These are phyloP conservation scores for Vanessa tameamea DNA, from an alignment of 1,140 invertebrate species.

Conservation along the genomic window DNA sequence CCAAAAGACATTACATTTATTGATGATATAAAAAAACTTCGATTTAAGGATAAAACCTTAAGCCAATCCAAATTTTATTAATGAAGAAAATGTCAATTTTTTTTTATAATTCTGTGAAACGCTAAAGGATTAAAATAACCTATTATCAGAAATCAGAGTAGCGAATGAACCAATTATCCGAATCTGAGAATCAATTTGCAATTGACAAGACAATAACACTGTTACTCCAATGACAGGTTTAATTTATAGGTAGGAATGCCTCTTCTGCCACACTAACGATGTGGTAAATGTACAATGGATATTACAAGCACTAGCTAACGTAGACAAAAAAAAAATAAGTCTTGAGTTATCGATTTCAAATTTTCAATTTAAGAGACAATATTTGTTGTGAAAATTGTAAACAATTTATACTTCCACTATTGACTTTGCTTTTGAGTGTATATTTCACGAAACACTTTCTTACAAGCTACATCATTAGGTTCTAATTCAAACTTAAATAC, in stretches of 20 bases:
- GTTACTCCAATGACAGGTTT: neutral
- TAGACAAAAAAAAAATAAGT: neutral
- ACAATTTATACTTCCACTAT: too few relatives aligned
- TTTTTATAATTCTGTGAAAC: neutral
- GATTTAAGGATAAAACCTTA: too few relatives aligned
- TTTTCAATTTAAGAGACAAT: too few relatives aligned
- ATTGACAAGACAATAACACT: neutral
- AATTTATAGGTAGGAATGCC: neutral
- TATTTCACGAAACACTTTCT: too few relatives aligned
- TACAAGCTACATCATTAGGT: too few relatives aligned
- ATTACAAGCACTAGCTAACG: neutral
- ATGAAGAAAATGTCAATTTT: too few relatives aligned
- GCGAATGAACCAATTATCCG: neutral
- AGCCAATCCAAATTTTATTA: too few relatives aligned
- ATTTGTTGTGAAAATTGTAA: too few relatives aligned
- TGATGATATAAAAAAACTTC: too few relatives aligned
- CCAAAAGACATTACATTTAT: too few relatives aligned
- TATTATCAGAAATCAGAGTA: neutral
- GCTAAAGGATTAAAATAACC: neutral
- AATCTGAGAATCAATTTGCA: neutral
- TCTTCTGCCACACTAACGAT: neutral
- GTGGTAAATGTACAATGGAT: neutral
- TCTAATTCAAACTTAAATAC: too few relatives aligned
- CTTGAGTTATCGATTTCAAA: neutral
- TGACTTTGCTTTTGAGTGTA: too few relatives aligned